phyloP scores from a whole-genome alignment of 2,888 invertebrate genomes.

The Apodemia zela region DNA sequence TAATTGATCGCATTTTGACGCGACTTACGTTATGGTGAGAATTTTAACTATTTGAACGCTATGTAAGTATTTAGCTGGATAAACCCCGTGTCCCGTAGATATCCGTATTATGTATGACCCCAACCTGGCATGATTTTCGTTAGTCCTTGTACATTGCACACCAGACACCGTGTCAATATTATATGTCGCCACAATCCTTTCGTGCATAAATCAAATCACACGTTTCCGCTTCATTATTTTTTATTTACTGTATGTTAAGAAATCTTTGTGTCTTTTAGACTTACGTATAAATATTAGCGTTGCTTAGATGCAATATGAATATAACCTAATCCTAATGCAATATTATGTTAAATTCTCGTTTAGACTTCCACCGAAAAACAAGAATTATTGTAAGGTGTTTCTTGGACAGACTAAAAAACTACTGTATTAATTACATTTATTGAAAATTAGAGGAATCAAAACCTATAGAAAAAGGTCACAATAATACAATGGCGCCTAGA shows the following conservation, averaged over 20 bases:
- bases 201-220: constrained; percentile 11
- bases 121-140: constrained; percentile 40
- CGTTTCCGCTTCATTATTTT: constrained; percentile 7
- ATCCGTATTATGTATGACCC: constrained; percentile 41
- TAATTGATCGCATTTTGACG: constrained; percentile 41
- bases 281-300: background rate
- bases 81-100: constrained; percentile 59
- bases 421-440: too few species aligned
- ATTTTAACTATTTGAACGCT: constrained; percentile 26
- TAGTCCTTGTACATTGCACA: constrained; percentile 16
- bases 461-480: too few species aligned
- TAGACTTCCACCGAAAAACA: too few species aligned
- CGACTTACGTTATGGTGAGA: constrained; percentile 30
- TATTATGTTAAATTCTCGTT: too few species aligned
- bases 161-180: constrained; percentile 11
- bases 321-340: too few species aligned
- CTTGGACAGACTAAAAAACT: too few species aligned
- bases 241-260: background rate
- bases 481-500: too few species aligned
- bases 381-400: too few species aligned
- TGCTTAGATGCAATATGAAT: too few species aligned
- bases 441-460: too few species aligned
- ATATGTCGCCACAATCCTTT: background rate
- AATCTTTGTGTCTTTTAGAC: constrained; percentile 1
- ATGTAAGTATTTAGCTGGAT: constrained; percentile 62